A percentile compares a stretch with the other conserved stretches of the same genome.
Evolutionary conservation across 1,140 invertebrate genomes (phyloP).

Genomic region (Bombus haemorrhoidalis): DNA sequence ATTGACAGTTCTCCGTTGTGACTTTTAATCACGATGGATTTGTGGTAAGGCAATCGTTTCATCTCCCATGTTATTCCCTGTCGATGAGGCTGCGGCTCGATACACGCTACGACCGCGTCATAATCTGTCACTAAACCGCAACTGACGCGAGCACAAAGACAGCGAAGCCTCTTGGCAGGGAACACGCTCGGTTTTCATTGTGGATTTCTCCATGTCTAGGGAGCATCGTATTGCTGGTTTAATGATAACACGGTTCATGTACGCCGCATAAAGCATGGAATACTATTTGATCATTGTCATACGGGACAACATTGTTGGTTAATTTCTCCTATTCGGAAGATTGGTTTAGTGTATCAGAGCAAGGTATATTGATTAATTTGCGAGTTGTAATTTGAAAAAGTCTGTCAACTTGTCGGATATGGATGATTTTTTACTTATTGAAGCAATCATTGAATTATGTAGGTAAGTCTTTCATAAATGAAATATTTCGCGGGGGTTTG

Average conservation of each 20-base stretch:
- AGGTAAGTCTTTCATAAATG: no score
- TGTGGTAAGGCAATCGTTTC: not conserved
- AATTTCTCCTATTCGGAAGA: not conserved
- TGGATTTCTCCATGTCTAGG: not conserved
- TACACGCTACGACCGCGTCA: constrained; percentile 14
- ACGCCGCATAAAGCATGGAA: not conserved
- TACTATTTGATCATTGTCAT: not conserved
- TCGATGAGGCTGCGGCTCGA: constrained; percentile 7
- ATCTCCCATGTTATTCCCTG: not conserved
- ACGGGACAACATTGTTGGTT: not conserved
- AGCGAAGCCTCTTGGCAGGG: not conserved
- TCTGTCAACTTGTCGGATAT: no score
- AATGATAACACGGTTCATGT: not conserved
- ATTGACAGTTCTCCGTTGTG: not conserved
- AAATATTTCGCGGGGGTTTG: no score
- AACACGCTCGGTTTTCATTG: not conserved
- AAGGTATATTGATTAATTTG: not conserved
- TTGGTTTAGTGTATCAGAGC: no score
- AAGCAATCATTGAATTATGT: no score
- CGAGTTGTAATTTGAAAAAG: not conserved
- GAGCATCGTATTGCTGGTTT: not conserved
- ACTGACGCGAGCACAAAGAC: constrained; percentile 23
- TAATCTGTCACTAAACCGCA: constrained; percentile 40
- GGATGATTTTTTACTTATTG: no score
- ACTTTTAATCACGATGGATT: constrained; percentile 27